Evolutionary conservation across 2,888 invertebrate genomes (phyloP).

Genomic region (Erebia aethiops): DNA sequence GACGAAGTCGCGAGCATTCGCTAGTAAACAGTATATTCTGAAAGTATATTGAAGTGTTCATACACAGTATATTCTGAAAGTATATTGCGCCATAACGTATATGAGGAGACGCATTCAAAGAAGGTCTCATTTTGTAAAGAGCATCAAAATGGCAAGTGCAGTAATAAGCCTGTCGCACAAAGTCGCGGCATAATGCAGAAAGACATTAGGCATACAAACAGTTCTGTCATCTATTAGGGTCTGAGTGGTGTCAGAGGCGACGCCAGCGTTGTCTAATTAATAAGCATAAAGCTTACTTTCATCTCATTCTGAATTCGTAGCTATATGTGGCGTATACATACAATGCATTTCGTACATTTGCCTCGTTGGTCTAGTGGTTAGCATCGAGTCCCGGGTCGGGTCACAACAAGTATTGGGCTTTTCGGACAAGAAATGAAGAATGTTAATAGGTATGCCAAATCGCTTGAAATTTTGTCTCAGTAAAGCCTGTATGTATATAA

Average conservation of each 20-base stretch:
- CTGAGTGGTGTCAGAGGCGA: conserved; percentile 28
- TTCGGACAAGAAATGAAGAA: too few relatives aligned
- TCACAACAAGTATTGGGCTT: too few relatives aligned
- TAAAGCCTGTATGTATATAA: too few relatives aligned
- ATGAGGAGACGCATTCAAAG: conserved; percentile 27
- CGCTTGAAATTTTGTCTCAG: too few relatives aligned
- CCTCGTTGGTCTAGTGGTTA: too few relatives aligned
- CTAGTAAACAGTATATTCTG: too few relatives aligned
- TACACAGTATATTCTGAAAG: conserved; percentile 17
- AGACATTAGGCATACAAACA: conserved; percentile 37
- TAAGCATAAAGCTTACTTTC: conserved; percentile 35
- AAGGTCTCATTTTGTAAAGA: conserved; percentile 30
- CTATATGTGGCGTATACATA: conserved; percentile 18
- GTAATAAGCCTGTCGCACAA: conserved; percentile 22
- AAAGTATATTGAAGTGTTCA: too few relatives aligned
- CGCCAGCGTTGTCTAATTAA: conserved; percentile 34
- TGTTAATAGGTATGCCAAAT: too few relatives aligned
- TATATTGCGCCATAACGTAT: conserved; percentile 20
- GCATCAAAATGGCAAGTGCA: conserved; percentile 27
- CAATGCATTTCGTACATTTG: conserved; percentile 16
- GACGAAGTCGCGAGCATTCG: too few relatives aligned
- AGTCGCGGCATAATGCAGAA: conserved; percentile 35
- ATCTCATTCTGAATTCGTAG: conserved; percentile 28
- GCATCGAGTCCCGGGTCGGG: too few relatives aligned
- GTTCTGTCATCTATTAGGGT: conserved; percentile 28